A percentile compares a stretch with the other conserved stretches of the same genome.
Conservation (phyloP, 1,140 invertebrate species). For the Macrocentrus cingulum region DNA sequence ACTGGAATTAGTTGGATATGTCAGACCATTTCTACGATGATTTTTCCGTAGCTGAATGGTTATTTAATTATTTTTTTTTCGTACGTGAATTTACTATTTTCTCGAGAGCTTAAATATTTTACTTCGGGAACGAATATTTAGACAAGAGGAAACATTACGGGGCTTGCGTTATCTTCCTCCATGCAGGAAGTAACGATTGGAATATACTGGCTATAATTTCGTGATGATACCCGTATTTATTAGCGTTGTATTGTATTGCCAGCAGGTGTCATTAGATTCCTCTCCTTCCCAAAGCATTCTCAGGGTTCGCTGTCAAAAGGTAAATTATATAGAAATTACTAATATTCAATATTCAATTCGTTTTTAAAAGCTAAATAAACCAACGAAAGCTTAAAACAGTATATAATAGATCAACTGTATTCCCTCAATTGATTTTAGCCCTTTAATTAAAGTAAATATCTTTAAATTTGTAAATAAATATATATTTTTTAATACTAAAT, state of each 20-base stretch:
- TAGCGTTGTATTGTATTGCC: constrained; percentile 53
- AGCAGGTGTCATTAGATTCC: constrained; percentile 54
- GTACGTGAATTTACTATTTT: no score
- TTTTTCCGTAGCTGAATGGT: no score
- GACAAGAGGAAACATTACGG: no score
- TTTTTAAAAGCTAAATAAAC: background rate
- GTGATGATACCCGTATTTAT: constrained; percentile 38
- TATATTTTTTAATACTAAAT: no score
- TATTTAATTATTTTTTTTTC: no score
- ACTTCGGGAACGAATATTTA: background rate
- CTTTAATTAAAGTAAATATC: no score
- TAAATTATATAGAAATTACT: constrained; percentile 48
- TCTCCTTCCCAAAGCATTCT: constrained; percentile 53
- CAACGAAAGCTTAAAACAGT: background rate
- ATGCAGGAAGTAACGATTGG: constrained; percentile 10
- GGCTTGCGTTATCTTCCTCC: constrained; percentile 3
- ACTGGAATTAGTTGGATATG: constrained; percentile 33
- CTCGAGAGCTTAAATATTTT: background rate
- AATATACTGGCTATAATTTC: background rate
- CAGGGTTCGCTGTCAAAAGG: constrained; percentile 51
- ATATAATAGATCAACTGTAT: no score
- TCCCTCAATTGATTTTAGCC: background rate
- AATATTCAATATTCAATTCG: constrained; percentile 23
- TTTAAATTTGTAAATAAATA: no score
- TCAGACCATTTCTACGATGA: constrained; percentile 30